Base-by-base conservation (phyloP, 2,888 invertebrate genomes). In the Gasteruption jaculator region DNA sequence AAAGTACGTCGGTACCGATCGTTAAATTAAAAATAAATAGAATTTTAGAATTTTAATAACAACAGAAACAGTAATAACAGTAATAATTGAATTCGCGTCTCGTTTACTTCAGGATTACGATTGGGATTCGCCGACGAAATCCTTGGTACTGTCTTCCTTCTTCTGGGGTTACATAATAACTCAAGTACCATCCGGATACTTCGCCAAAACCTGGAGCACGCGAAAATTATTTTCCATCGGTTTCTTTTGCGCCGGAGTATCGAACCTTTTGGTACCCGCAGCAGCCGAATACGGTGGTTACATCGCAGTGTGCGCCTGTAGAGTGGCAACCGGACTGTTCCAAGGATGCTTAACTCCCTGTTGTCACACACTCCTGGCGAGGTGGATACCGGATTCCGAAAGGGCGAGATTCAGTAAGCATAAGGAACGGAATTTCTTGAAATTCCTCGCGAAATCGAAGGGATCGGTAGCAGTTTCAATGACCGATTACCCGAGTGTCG, bases 91-190 rank as follows among this genome's bases (percentile, higher is more conserved):
- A 30, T n/a, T n/a, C n/a, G n/a, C n/a, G n/a, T n/a, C n/a, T n/a
- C n/a, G n/a, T n/a, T n/a, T n/a, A 12, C 60, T 57, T 4, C 60
- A 85, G 83, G 72, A 75, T 18, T 81, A 76, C 50, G 56, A 74
- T 4, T 85, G 85, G 85, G 63, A 73, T 25, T 68, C 73, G 22
- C 61, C 68, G 29, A 73, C 75, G 0, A 79, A 78, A 55, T 79
- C 81, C 0, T 58, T 81, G 41, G 68, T 83, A 2, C 60, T 83
- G 8, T 81, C 82, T 25, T 79, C 84, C 1, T 85, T 83, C 56
- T 86, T 87, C 67, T 85, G 85, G 85, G 88, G 88, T 2, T 88
- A 89, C 61, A 76, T 85, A 2, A 52, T 83, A 5, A 80, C 83
- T 14, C 88, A 89, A 68, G 69, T 88, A 2, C 83, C 83, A 0